These are phyloP conservation scores for Hemaris fuciformis DNA, from an alignment of 2,888 invertebrate genomes.

Conservation along the genomic window DNA sequence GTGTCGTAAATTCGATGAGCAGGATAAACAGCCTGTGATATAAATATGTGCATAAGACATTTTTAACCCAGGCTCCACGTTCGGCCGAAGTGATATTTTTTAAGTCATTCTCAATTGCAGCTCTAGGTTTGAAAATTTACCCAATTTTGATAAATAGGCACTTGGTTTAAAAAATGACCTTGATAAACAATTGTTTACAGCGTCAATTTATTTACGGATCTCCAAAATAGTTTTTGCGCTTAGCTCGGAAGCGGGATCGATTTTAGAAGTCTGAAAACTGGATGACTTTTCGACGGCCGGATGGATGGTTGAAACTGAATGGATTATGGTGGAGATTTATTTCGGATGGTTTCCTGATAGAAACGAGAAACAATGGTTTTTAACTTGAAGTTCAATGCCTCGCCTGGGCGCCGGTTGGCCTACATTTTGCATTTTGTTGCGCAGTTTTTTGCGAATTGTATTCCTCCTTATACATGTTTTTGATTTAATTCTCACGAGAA, in stretches of 20 bases:
- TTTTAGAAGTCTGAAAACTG: constrained; percentile 11
- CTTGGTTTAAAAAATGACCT: no score
- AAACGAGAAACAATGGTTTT: constrained; percentile 1
- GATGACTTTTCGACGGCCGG: constrained; percentile 2
- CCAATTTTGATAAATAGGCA: no score
- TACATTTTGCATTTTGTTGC: neutral
- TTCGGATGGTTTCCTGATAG: neutral
- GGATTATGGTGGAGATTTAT: constrained; percentile 10
- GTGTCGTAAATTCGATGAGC: no score
- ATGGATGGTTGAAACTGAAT: constrained; percentile 4
- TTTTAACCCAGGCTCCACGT: no score
- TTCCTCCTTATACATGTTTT: neutral
- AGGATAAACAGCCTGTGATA: no score
- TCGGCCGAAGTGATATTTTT: no score
- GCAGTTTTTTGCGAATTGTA: neutral
- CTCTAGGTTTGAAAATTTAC: no score
- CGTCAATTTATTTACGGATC: neutral
- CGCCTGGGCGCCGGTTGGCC: neutral
- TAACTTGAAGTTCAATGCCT: neutral
- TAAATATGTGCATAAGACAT: no score
- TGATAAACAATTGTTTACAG: neutral
- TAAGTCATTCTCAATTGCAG: no score
- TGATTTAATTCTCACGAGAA: neutral
- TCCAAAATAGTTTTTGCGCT: neutral
- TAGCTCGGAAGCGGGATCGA: neutral